phyloP scores from a whole-genome alignment of 1,140 invertebrate species.

The Listronotus bonariensis region DNA sequence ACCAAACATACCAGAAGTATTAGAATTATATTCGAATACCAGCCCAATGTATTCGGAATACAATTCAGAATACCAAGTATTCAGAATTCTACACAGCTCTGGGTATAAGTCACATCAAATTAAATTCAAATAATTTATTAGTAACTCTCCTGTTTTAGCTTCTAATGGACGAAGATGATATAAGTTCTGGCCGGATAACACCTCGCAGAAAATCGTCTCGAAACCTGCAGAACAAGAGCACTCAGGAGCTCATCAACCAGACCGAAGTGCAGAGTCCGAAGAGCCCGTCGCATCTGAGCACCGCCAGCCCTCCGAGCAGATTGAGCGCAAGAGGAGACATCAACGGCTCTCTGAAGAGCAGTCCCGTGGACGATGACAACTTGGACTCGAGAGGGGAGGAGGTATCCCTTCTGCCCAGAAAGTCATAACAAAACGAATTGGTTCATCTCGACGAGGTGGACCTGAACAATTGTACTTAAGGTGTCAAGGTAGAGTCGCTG shows the following conservation, averaged over 20 bases:
- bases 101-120: too few relatives aligned
- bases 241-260: slow-evolving; percentile 29
- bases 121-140: too few relatives aligned
- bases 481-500: background rate
- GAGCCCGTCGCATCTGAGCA: slow-evolving; percentile 41
- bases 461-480: slow-evolving; percentile 28
- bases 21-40: too few relatives aligned
- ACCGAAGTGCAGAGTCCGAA: slow-evolving; percentile 42
- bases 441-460: slow-evolving; percentile 23
- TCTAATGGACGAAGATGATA: slow-evolving; percentile 44
- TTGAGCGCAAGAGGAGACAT: slow-evolving; percentile 41
- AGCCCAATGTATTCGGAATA: too few relatives aligned
- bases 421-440: slow-evolving; percentile 50
- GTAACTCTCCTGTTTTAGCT: slow-evolving; percentile 33
- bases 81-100: too few relatives aligned
- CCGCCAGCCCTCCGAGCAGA: slow-evolving; percentile 43
- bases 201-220: slow-evolving; percentile 45
- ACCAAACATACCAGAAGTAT: too few relatives aligned
- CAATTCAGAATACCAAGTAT: too few relatives aligned
- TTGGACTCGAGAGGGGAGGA: slow-evolving; percentile 45
- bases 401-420: slow-evolving; percentile 47
- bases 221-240: slow-evolving; percentile 36
- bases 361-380: slow-evolving; percentile 42
- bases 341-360: slow-evolving; percentile 46
- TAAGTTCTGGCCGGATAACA: slow-evolving; percentile 40